Base-by-base conservation (phyloP, 2,797 vertebrate species). In the Neosilurus mollespiculum region DNA sequence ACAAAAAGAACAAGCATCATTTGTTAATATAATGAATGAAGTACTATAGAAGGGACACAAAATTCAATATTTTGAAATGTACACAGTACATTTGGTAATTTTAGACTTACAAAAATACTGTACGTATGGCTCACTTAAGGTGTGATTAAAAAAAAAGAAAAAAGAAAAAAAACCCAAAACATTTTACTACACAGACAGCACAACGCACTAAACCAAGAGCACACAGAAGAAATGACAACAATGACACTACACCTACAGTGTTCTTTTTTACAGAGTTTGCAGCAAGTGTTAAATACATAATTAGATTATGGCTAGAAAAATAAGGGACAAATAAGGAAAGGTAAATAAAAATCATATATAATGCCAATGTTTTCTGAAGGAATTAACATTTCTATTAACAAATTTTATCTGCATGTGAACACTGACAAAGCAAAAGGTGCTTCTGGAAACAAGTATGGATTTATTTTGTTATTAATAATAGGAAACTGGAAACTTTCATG, bases 41-140 rank as follows among this genome's bases (percentile, higher is more conserved):
- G 84, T 87, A 86, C 83, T 79, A 84, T 83, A 84, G 86, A 87
- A 81, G 86, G 87, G 84, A 87, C 65, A 81, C 83, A 82, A 66
- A 80, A 80, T 81, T 83, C 78, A 80, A 85, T 62, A 78, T 83
- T 84, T 92, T 91, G 88, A 90, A 90, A 91, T 91, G 89, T 89
- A 87, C 93, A 93, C 84, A 83, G 91, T 93, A 92, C 90, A 89
- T 87, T 91, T 93, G 75, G 83, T 85, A 61, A 83, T 77, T 86
- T 88, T 56, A 87, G 76, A 89, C 88, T 92, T 94, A 95, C 91
- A 94, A 95, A 95, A 95, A 95, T 94, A 95, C 91, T 94, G 93
- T 94, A 93, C 91, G 91, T 86, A 73, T 64, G 82, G 86, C 87
- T 85, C 87, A 86, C 86, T 79, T 84, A 81, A 83, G 59, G 61